Conservation (phyloP, 2,113 vertebrate species). For the Okapia johnstoni region DNA sequence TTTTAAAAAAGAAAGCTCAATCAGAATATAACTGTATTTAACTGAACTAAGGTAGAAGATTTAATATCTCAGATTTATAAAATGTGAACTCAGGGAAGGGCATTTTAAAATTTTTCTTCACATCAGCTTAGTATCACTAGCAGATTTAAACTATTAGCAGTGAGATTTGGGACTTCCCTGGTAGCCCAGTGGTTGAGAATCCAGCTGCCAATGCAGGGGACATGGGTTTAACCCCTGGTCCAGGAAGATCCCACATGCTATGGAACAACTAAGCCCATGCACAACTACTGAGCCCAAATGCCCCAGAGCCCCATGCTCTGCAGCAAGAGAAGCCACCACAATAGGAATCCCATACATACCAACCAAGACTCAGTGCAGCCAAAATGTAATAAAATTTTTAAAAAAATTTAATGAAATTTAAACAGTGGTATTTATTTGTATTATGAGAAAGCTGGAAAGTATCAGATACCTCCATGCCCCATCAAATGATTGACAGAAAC, state of each 20-base stretch:
- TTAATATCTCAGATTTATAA: neutral
- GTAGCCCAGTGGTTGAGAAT: neutral
- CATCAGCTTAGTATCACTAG: neutral
- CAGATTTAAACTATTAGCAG: neutral
- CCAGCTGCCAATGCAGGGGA: neutral
- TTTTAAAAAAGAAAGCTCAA: neutral
- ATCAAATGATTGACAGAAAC: neutral
- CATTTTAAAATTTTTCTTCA: neutral
- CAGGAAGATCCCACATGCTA: neutral
- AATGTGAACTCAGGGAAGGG: neutral
- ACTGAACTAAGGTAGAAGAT: neutral
- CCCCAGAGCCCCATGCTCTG: neutral
- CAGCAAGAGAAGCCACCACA: neutral
- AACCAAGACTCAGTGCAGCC: neutral
- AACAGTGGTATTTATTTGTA: neutral
- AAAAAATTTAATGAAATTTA: neutral
- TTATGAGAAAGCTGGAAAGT: neutral
- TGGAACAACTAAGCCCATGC: accelerated
- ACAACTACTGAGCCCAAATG: neutral
- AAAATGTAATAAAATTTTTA: neutral
- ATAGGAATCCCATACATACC: neutral
- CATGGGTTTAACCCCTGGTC: neutral
- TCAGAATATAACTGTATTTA: neutral
- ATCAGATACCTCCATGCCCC: neutral
- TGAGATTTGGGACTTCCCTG: neutral